Base-by-base conservation (phyloP, 1,140 invertebrate species). In the Drosophila trapezifrons region DNA sequence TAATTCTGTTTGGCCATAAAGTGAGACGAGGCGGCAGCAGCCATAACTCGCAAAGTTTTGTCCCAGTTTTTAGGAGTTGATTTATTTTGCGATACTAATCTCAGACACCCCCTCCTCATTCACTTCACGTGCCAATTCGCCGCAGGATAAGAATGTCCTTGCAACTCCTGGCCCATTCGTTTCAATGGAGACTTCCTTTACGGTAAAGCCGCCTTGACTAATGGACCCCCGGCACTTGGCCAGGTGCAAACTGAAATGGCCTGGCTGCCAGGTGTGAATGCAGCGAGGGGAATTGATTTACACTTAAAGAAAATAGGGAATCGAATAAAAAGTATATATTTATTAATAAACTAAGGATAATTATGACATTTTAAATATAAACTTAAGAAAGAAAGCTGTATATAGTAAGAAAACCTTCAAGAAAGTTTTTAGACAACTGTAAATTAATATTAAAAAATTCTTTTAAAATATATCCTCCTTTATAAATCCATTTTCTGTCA, bases 171-270 rank as follows among this genome's bases (percentile, higher is more conserved):
- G 51, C 22, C 46, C 66, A 71, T 71, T 47, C 67, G 27, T 57
- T 71, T 71, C 43, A 58, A 67, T 58, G 25, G 22, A 27, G 22
- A 67, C 62, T 57, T 76, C 45, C 51, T 58, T 18, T 40, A 18
- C 46, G n/a, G 43, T 38, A 42, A 76, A 76, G 63, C 73, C 73
- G 20, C n/a, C 45, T 54, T 76, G 72, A 76, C 42, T 67, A 76
- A 76, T 76, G 54, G 73, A 56, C 52, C 62, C 57, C 45, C 38
- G 49, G 18, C 43, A 55, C 27, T 43, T 27, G 52, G 46, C 51
- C 52, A 52, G 70, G 54, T 78, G 76, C 42, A 74, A 58, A 55
- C 45, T 74, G 63, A 79, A 79, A 55, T 62, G 69, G 29, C 57
- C 73, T 59, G 29, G 54, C 20, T 17, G 54, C 35, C 70, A 60